A percentile compares a stretch with the other conserved stretches of the same genome.
Conservation (phyloP, 2,797 vertebrate species). For the Enteromius afrohamiltoni region DNA sequence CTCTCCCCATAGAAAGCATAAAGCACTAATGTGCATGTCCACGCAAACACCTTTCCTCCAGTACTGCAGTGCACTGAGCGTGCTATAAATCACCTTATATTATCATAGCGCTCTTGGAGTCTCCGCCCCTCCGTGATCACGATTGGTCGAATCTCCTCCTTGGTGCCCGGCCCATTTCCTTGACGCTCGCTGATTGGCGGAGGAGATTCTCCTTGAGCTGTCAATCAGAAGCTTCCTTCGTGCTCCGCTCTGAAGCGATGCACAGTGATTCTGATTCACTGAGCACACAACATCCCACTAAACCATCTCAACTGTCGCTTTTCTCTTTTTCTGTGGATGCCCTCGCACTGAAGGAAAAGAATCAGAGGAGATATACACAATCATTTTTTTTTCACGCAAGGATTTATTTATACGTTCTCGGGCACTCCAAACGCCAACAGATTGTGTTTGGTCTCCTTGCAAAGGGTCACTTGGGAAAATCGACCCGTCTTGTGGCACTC, state of each 20-base stretch:
- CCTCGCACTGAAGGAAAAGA: conserved; percentile 29
- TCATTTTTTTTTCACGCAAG: conserved; percentile 53
- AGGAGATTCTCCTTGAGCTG: conserved; percentile 69
- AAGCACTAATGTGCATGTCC: conserved; percentile 62
- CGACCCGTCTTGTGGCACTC: conserved; percentile 42
- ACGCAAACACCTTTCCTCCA: conserved; percentile 71
- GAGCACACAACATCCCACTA: conserved; percentile 37
- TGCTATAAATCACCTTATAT: conserved; percentile 82
- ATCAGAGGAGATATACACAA: conserved; percentile 62
- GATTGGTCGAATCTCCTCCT: conserved; percentile 69
- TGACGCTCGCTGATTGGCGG: conserved; percentile 70
- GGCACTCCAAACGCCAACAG: conserved; percentile 62
- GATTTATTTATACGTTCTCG: conserved; percentile 60
- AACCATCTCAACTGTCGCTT: conserved; percentile 3
- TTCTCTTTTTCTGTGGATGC: conserved; percentile 18
- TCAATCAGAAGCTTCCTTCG: conserved; percentile 74
- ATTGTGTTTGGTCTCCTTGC: conserved; percentile 41
- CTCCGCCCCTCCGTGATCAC: conserved; percentile 64
- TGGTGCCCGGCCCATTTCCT: conserved; percentile 67
- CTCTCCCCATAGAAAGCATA: conserved; percentile 26
- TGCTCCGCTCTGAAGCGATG: conserved; percentile 69
- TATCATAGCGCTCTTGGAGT: conserved; percentile 71
- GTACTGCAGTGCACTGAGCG: conserved; percentile 79
- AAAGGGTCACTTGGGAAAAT: conserved; percentile 49
- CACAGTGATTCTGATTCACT: conserved; percentile 73